Evolutionary conservation across 1,140 invertebrate genomes (phyloP), one percentile per base, ranked within the genome.

Genomic region (Drosophila nikananu): DNA sequence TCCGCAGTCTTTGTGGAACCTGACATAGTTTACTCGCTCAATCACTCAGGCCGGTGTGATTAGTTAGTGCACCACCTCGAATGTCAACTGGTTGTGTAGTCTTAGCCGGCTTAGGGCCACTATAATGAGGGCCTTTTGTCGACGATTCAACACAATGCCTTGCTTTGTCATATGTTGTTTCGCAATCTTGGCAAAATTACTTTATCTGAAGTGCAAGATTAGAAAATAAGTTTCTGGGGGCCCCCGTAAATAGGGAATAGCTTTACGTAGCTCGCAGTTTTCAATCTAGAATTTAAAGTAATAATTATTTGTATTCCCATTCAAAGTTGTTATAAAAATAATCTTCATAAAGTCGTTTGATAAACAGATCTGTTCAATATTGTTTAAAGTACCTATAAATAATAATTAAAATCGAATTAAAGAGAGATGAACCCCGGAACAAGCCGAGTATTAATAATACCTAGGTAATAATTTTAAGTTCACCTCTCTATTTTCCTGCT

Each of bases 1-100:
- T 51, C 39, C 21, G 30, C 1, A 39, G 44, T 59, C 66, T 42
- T 35, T 59, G 44, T 37, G 27, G 30, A 35, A 73, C 70, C 51
- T 60, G 67, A 25, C 54, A 73, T 60, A 60, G 70, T 73, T 60
- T 41, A 19, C 35, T 25, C 19, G 70, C 23, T 70, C 66, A 72
- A 57, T 71, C 41, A 57, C 23, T 71, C 25, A 32, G 13, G 25
- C 30, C 3, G 35, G 35, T 5, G 32, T 39, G 65, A 58, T 48
- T 59, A 72, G 51, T 49, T 32, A 42, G 63, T 17, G 55, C 19
- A 30, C 19, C 57, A 21, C 27, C 35, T 39, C 61, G 23, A 10
- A 17, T 62, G 59, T 37, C 44, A 51, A 51, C 46, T 63, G 58
- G 35, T 23, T 48, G 32, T 67, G 57, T 17, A 21, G 32, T 68